Base-by-base conservation (phyloP, 2,888 invertebrate species). In the Coelinius sp. region DNA sequence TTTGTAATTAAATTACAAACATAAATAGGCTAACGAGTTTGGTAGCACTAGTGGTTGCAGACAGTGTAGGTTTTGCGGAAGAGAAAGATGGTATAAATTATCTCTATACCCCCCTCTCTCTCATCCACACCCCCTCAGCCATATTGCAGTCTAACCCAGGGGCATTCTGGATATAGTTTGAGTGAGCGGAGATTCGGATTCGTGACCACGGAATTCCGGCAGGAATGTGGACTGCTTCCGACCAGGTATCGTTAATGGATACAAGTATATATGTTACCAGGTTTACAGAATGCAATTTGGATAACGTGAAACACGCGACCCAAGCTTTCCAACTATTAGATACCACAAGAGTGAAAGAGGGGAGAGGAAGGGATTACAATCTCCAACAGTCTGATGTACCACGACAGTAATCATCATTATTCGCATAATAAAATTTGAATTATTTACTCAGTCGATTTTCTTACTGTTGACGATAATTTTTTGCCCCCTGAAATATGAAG, bases 131-230 rank as follows among this genome's bases (percentile, higher is more conserved):
- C 14, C 12, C 25, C 20, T 20, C 22, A 38, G 38, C 24, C 22
- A 31, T 59, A 14, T 24, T 24, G 24, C n/a, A 46, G 44, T 35
- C 63, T 38, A 63, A 63, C 49, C 27, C 12, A 52, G 35, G 6
- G 27, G 12, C 22, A 59, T 59, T 17, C 31, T 59, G 59, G 68
- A 64, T 41, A 64, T 41, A 68, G 56, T 68, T 68, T 49, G 62
- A 72, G 63, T 63, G 68, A 72, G 52, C 68, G 68, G 68, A 72
- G 68, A 72, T 72, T 72, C 64, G 63, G 72, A 71, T 71, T 71
- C 52, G 63, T 72, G 52, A 52, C 68, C 63, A 68, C 72, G 72
- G 68, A 72, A 72, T 72, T 72, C 72, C 68, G 72, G 41, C 52
- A 64, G 68, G 72, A 72, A 72, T 72, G 72, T 63, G 62, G 68